A percentile compares a stretch with the other conserved stretches of the same genome.
Conservation (phyloP, 2,888 invertebrate species). For the Nephrocerus scutellatus region DNA sequence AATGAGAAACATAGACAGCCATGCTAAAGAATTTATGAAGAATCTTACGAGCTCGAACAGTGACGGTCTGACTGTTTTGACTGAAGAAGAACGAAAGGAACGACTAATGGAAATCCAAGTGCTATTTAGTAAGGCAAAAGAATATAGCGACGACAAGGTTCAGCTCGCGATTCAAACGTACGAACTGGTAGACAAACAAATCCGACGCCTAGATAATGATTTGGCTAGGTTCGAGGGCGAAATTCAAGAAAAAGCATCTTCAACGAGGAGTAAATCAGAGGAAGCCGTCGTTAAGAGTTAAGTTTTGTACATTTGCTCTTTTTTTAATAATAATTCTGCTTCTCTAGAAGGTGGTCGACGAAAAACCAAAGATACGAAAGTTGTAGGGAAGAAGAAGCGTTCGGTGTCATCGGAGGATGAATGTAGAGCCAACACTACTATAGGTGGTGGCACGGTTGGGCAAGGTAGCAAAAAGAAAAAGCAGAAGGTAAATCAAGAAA, state of each 20-base stretch:
- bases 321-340: too few species aligned
- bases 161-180: slow-evolving; percentile 97
- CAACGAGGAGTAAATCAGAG: slow-evolving; percentile 64
- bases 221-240: slow-evolving; percentile 94
- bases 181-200: slow-evolving; percentile 96
- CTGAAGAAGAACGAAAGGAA: slow-evolving; percentile 70
- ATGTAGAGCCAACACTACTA: slow-evolving; percentile 22
- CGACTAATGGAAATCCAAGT: slow-evolving; percentile 73
- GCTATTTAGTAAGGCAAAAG: slow-evolving; percentile 87
- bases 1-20: slow-evolving; percentile 85
- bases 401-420: slow-evolving; percentile 47
- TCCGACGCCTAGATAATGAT: slow-evolving; percentile 90
- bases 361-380: slow-evolving; percentile 59
- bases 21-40: slow-evolving; percentile 50
- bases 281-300: slow-evolving; percentile 57
- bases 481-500: slow-evolving; percentile 50
- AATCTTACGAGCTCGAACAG: slow-evolving; percentile 33
- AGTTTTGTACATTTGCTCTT: slow-evolving; percentile 7
- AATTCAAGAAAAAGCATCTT: slow-evolving; percentile 88
- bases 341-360: slow-evolving; percentile 57
- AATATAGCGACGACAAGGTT: slow-evolving; percentile 95
- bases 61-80: slow-evolving; percentile 28
- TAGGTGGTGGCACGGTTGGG: slow-evolving; percentile 30
- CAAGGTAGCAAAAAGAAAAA: slow-evolving; percentile 49
- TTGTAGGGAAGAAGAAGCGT: slow-evolving; percentile 56